A percentile compares a stretch with the other conserved stretches of the same genome.
phyloP scores from a whole-genome alignment of 2,797 vertebrate genomes.

The Cossypha heuglini region DNA sequence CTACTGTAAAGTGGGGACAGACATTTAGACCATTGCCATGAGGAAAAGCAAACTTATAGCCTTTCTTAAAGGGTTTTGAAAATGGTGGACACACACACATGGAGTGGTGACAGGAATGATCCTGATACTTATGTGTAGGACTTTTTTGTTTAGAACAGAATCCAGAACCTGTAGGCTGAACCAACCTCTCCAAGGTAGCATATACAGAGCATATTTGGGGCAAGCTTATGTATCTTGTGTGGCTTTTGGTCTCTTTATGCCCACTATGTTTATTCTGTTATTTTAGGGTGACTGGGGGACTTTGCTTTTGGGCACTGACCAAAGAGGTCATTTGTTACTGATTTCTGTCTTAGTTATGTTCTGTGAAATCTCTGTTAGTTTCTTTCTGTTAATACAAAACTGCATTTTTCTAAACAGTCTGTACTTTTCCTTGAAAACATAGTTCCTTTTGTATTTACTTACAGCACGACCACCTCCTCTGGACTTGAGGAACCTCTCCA shows the following conservation, averaged over 20 bases:
- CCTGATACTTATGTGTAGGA: fast-evolving
- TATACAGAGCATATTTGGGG: background rate
- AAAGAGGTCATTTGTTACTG: background rate
- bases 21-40: background rate
- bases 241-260: background rate
- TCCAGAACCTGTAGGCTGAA: background rate
- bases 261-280: background rate
- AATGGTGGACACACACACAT: background rate
- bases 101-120: background rate
- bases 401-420: background rate
- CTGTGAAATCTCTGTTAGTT: background rate
- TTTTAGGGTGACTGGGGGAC: background rate
- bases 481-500: slow-evolving; percentile 90
- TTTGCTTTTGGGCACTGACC: background rate
- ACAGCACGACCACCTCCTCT: slow-evolving; percentile 91
- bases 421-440: background rate
- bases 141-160: background rate
- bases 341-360: background rate
- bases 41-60: background rate
- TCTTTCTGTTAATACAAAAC: background rate
- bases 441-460: background rate
- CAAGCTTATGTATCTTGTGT: background rate
- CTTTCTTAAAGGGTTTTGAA: background rate
- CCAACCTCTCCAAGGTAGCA: background rate
- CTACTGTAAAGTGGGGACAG: background rate